Evolutionary conservation across 2,113 vertebrate genomes (phyloP), one percentile per base, ranked within the genome.

Genomic region (Pelobates fuscus): DNA sequence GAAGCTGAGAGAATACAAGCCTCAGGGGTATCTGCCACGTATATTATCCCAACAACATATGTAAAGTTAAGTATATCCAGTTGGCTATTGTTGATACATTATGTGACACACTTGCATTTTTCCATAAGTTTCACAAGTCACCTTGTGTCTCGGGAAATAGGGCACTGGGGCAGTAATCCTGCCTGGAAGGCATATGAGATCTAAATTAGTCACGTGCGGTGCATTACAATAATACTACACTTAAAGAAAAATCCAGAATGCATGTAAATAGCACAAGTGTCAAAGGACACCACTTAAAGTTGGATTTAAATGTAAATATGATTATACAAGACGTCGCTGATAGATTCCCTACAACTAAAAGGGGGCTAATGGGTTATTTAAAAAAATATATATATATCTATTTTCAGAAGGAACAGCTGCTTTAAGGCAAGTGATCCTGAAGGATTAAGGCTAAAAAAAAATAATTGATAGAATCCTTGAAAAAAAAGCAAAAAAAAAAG

Each of bases 381-480:
- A 49, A 46, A 46, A 10, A 49, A 49, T 11, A 49, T 41, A 49
- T 15, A 49, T 17, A 49, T 30, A 43, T 71, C 30, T 49, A 41
- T 49, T 61, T 71, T 62, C 57, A 61, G 41, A 18, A 27, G 41
- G 24, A 55, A 71, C 25, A n/a, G 18, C 37, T 61, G 25, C 2
- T 11, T 29, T 71, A 62, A 61, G 18, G 46, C 41, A 49, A 49
- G 46, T 32, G 69, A 71, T 61, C 15, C 58, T n/a, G 23, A 49
- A 14, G 29, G 44, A 63, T 26, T 37, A 54, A 54, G 63, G 59
- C 32, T 21, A 24, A 63, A 37, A 44, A 37, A 7, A 14, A 71
- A 49, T 23, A 49, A 20, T 37, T 49, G 25, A 71, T 71, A 54
- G 27, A 62, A 71, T 46, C 69, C 41, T 41, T 61, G 21, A 5